phyloP scores from a whole-genome alignment of 1,140 invertebrate genomes.

The Bombus breviceps region DNA sequence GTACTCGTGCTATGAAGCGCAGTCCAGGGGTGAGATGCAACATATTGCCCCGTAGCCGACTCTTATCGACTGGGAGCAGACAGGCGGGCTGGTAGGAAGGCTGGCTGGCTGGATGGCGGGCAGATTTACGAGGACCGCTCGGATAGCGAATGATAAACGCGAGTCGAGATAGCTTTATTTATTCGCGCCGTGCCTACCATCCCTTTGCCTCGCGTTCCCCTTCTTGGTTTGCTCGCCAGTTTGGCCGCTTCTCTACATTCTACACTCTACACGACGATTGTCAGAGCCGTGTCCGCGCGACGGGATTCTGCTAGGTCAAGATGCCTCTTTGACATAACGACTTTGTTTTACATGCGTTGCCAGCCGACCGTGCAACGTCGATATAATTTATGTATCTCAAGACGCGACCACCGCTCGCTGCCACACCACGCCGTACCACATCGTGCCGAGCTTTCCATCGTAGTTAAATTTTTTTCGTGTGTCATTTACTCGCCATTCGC shows the following conservation, averaged over 20 bases:
- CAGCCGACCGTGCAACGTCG: neutral
- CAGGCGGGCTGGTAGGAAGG: conserved; percentile 74
- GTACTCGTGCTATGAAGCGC: conserved; percentile 62
- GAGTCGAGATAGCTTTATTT: conserved; percentile 82
- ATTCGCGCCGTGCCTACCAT: conserved; percentile 77
- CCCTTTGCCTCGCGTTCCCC: neutral
- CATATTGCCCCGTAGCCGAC: conserved; percentile 76
- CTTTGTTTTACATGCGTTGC: conserved; percentile 47
- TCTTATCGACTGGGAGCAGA: conserved; percentile 81
- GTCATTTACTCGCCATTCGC: conserved; percentile 29
- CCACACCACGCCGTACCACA: neutral
- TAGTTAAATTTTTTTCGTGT: conserved; percentile 7
- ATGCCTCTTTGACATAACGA: conserved; percentile 60
- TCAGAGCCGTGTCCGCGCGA: conserved; percentile 55
- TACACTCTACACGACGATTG: conserved; percentile 41
- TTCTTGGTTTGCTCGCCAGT: conserved; percentile 30
- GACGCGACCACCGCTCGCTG: neutral
- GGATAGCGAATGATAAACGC: conserved; percentile 83
- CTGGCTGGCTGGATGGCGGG: conserved; percentile 74
- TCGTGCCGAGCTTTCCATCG: neutral
- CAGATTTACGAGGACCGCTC: conserved; percentile 82
- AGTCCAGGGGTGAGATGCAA: conserved; percentile 72
- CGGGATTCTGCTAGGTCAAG: conserved; percentile 44
- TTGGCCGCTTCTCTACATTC: conserved; percentile 39
- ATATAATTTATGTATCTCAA: conserved; percentile 21